phyloP scores from a whole-genome alignment of 2,888 invertebrate species.

The Himalopsyche tibetana region DNA sequence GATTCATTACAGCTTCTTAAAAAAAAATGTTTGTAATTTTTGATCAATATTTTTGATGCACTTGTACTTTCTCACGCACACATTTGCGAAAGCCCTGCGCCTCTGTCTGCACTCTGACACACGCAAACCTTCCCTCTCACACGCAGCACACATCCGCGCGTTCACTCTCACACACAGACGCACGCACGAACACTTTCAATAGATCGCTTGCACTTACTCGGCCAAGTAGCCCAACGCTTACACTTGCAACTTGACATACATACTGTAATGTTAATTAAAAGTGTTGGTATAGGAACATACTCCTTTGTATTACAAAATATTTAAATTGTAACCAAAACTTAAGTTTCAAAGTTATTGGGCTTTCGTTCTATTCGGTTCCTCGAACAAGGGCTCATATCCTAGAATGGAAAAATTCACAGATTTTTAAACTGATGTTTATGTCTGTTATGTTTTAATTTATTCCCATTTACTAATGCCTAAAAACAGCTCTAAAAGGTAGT shows the following conservation, averaged over 20 bases:
- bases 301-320: background rate
- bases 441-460: no score
- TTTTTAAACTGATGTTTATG: no score
- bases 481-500: no score
- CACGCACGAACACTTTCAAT: conserved; percentile 20
- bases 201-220: conserved; percentile 30
- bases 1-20: no score
- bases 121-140: conserved; percentile 28
- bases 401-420: no score
- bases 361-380: no score
- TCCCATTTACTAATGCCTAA: no score
- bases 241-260: conserved; percentile 26
- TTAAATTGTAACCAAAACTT: no score
- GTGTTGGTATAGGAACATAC: background rate
- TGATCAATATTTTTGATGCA: background rate
- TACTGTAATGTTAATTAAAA: conserved; percentile 23
- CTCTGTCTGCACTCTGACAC: conserved; percentile 28
- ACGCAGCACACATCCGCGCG: background rate
- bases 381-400: no score
- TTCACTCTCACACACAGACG: background rate
- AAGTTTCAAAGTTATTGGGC: no score
- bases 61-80: conserved; percentile 31
- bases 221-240: conserved; percentile 16
- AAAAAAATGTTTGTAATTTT: no score
- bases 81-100: background rate